Base-by-base conservation (phyloP, 1,140 invertebrate species). In the Formica selysi region DNA sequence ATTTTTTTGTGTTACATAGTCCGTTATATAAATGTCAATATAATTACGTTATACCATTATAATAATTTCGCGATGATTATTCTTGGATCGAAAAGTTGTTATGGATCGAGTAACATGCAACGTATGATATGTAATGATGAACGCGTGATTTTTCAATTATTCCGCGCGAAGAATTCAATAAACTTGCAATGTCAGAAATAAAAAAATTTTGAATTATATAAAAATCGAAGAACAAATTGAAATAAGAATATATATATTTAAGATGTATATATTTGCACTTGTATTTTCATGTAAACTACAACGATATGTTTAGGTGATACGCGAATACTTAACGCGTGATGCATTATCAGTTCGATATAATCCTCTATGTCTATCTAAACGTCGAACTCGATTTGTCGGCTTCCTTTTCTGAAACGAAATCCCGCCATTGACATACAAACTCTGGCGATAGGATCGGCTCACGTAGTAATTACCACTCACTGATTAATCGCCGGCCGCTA, bases 401-500 rank as follows among this genome's bases (percentile, higher is more conserved):
- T 76, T 78, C 59, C 81, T 85, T 85, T 85, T 78, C 81, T 78
- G 74, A 65, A 83, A 83, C 36, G 79, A 5, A 57, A 85, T 38
- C 44, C 38, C 59, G 41, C 61, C 61, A 62, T 44, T 59, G 83
- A 11, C 57, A 36, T 71, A 36, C 84, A 67, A 86, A 86, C 73
- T 74, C 67, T 36, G 57, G 11, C 51, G 57, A 38, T 22, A 65
- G 41, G 41, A 44, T 5, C 22, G 22, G 10, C 22, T 32, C 80
- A 87, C 74, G 86, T 79, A 86, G 84, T 90, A 89, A 90, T 90
- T 90, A 89, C 84, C 84, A 74, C 48, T 64, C 71, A 22, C 70
- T 87, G 89, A 90, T 90, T 90, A 90, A 90, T 90, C 79, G 89
- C 22, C 7, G 59, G 26, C 44, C 67, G 86, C 81, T 90, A 90